Base-by-base conservation (phyloP, 2,113 vertebrate genomes). In the Stegostoma tigrinum region DNA sequence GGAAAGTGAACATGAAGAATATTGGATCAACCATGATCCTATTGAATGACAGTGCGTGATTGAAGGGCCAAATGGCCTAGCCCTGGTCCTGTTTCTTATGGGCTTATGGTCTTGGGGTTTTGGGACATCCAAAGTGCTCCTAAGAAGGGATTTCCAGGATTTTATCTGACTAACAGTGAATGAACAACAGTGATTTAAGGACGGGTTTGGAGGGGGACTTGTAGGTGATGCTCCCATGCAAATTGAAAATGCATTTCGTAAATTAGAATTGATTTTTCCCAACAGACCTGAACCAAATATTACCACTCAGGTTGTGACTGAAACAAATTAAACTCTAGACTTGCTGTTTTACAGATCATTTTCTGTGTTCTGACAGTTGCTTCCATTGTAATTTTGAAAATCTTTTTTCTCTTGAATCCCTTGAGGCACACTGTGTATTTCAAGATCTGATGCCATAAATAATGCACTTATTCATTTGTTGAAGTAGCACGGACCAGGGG, bases 201-300 rank as follows among this genome's bases (percentile, higher is more conserved):
- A 27, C 8, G 14, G 34, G 72, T 2, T 75, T 75, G 72, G 72
- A 75, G 30, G 72, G 7, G 72, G 12, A 34, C 72, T 34, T 75
- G 30, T 27, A 75, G 30, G 72, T 5, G 30, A 34, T 75, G 72
- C 14, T 75, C 7, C 72, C 72, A 34, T 2, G 30, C 12, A 34
- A 19, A 87, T 45, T 34, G 30, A 90, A 10, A 21, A 52, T 87
- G 45, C 27, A 87, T 52, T 87, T 52, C 85, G 27, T 5, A 87
- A 90, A 90, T 90, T 61, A 90, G 87, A 90, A 90, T 89, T 89
- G 86, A 89, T 90, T 90, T 55, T 90, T 90, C 30, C 52, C n/a
- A 3, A 5, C 30, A 90, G 87, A 61, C 52, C 27, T 90, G 87
- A 90, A 61, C 52, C 55, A 90, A 90, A 90, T 61, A 5, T 30